phyloP scores from a whole-genome alignment of 2,888 invertebrate genomes.

The Trachelus troglodyta region DNA sequence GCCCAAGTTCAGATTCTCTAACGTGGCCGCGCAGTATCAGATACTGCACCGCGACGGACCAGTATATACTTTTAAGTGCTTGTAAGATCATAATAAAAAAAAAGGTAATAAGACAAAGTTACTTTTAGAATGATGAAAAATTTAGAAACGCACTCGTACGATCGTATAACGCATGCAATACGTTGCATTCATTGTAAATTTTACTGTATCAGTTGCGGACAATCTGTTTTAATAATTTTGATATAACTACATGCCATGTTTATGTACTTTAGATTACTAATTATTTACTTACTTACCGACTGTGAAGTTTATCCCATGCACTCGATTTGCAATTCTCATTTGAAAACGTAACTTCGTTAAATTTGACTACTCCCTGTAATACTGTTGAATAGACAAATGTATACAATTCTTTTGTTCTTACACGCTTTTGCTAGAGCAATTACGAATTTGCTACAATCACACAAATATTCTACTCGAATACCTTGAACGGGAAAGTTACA shows the following conservation, averaged over 20 bases:
- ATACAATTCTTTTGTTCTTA: not conserved
- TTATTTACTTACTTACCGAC: not conserved
- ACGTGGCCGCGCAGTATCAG: not conserved
- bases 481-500: not conserved
- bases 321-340: not conserved
- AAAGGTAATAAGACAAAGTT: not conserved
- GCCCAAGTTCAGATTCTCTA: conserved; percentile 44
- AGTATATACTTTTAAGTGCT: not conserved
- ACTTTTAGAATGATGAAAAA: not conserved
- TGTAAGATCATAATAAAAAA: not conserved
- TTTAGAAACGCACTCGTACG: not conserved
- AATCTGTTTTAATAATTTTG: not conserved
- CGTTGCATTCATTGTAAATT: not conserved
- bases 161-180: not conserved
- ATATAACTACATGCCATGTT: not conserved
- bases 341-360: not conserved
- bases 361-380: not conserved
- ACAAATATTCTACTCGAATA: not conserved
- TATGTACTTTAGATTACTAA: not conserved
- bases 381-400: not conserved
- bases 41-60: not conserved
- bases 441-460: not conserved
- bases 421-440: not conserved
- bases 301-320: not conserved
- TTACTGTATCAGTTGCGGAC: not conserved